These are phyloP conservation scores for Mus minutoides DNA, from an alignment of 2,797 vertebrate species.

Conservation along the genomic window DNA sequence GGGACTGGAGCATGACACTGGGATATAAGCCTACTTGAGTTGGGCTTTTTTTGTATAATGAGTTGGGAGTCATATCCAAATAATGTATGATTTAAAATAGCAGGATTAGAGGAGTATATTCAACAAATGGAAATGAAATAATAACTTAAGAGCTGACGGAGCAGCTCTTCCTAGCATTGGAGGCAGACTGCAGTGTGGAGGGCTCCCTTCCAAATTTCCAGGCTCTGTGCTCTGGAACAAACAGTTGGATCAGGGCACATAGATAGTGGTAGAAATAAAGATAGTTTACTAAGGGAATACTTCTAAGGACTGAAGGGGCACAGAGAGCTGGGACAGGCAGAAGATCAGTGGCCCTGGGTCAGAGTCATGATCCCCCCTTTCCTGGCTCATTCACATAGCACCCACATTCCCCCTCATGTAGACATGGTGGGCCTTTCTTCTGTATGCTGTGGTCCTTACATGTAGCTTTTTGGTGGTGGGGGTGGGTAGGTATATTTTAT, in stretches of 20 bases:
- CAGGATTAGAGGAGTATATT: background rate
- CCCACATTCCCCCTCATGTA: background rate
- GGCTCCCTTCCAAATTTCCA: background rate
- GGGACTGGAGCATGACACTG: background rate
- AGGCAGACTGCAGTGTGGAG: background rate
- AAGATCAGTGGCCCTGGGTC: background rate
- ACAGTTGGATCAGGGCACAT: background rate
- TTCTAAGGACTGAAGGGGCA: background rate
- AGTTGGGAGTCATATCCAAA: background rate
- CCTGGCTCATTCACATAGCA: background rate
- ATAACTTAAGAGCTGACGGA: background rate
- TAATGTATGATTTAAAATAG: background rate
- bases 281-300: background rate
- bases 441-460: background rate
- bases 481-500: background rate
- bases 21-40: background rate
- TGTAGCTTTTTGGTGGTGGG: background rate
- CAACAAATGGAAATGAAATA: background rate
- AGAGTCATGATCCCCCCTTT: background rate
- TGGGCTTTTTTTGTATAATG: background rate
- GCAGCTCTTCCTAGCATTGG: background rate
- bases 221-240: background rate
- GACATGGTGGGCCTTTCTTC: background rate
- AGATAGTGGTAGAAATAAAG: background rate
- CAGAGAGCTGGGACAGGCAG: background rate